A percentile compares a stretch with the other conserved stretches of the same genome.
Evolutionary conservation across 92 coral and sea anemone genomes (phyloP).

Genomic region (Porites cylindrica): DNA sequence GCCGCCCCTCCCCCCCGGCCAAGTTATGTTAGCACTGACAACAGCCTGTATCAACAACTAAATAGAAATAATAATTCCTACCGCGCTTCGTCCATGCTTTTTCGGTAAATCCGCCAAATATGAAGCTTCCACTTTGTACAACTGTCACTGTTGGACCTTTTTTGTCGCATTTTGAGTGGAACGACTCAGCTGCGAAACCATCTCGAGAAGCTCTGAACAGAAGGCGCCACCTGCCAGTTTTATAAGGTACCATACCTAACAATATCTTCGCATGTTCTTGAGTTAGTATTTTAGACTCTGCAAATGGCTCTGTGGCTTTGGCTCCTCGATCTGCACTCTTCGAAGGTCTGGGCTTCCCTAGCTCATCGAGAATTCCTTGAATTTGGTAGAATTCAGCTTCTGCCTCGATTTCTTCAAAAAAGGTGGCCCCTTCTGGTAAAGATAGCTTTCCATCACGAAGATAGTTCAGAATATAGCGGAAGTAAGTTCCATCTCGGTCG

Average conservation of each 20-base stretch:
- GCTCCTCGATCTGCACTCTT: neutral
- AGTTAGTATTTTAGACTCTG: neutral
- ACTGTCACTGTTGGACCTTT: conserved; percentile 10
- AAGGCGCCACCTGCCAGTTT: neutral
- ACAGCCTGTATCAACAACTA: no score
- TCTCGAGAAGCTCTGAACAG: conserved; percentile 49
- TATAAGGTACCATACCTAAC: neutral
- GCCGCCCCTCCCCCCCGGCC: no score
- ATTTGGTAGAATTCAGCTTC: conserved; percentile 1
- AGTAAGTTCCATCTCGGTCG: conserved; percentile 52
- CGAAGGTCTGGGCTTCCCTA: neutral
- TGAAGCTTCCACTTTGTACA: neutral
- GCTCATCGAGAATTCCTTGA: neutral
- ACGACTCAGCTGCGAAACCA: conserved; percentile 33
- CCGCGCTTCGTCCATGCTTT: neutral
- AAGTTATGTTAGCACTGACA: no score
- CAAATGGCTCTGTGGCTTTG: neutral
- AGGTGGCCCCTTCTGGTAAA: neutral
- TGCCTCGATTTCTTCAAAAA: neutral
- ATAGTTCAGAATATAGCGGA: conserved; percentile 8
- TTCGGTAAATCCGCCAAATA: neutral
- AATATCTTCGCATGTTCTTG: neutral
- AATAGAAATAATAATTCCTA: no score
- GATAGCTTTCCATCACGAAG: conserved; percentile 46
- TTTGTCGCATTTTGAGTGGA: conserved; percentile 43